These are phyloP conservation scores for Empidonax alnorum DNA, from an alignment of 2,113 vertebrate species.

Conservation along the genomic window DNA sequence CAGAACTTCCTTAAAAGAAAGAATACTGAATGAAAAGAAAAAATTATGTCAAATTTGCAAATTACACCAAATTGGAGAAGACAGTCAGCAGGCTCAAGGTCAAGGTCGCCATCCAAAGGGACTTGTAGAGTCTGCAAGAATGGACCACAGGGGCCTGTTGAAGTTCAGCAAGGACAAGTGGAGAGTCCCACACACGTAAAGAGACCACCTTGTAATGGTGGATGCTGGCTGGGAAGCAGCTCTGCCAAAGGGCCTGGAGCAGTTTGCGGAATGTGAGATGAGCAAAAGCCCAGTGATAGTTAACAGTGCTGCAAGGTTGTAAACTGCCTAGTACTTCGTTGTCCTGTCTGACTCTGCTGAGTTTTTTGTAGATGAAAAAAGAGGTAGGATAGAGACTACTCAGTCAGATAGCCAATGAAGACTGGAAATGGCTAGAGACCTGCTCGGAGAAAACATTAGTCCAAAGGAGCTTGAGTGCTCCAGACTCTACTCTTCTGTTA, in stretches of 20 bases:
- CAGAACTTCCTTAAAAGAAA: not conserved
- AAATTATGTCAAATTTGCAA: not conserved
- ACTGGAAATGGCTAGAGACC: not conserved
- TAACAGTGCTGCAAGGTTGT: not conserved
- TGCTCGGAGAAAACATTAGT: not conserved
- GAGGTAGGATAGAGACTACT: not conserved
- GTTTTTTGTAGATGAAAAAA: not conserved
- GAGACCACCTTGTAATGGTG: not conserved
- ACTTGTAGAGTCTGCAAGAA: not conserved
- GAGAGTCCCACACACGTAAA: not conserved
- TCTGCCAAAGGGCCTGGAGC: not conserved
- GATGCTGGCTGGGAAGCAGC: accelerated
- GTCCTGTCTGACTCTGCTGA: not conserved
- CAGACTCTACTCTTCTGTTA: not conserved
- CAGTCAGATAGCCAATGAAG: not conserved
- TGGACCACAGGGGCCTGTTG: no score
- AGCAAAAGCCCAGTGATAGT: not conserved
- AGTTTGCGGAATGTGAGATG: not conserved
- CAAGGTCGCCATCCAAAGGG: not conserved
- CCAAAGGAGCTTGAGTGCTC: not conserved
- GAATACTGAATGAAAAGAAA: not conserved
- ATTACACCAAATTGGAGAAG: not conserved
- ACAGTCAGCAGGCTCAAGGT: not conserved
- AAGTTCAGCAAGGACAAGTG: not conserved
- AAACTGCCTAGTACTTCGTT: not conserved